Base-by-base conservation (phyloP, 2,888 invertebrate species). In the Apodemia mormo region DNA sequence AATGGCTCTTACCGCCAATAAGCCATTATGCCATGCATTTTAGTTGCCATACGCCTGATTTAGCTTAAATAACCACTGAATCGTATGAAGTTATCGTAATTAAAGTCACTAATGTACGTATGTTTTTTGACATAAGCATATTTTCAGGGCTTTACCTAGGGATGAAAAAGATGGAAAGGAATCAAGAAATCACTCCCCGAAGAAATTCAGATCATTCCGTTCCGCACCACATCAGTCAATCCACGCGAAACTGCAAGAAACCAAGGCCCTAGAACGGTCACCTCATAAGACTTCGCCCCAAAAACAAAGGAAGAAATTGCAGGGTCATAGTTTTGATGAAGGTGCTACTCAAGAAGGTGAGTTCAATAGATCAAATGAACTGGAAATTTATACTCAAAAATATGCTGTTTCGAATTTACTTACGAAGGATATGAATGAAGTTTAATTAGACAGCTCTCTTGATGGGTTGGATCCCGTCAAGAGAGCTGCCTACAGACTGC, bases 141-240 rank as follows among this genome's bases (percentile, higher is more conserved):
- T 22, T 76, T 76, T 58, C 87, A 97, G 97, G 93, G 96, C 96
- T 68, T 95, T 97, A 76, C 96, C 97, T 73, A 96, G 97, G 81
- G 97, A 97, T 83, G 97, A 97, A 83, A 97, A 97, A 83, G 97
- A 97, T 76, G 96, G 96, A 79, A 97, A 97, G 88, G 97, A 96
- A 81, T 96, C 96, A 77, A 97, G 96, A 89, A 95, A 95, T 56
- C 87, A 86, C 72, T 96, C 96, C 56, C 96, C 96, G 67, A 95
- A 96, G 82, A 95, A 96, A 85, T 94, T 94, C 81, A 88, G 92
- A 45, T 93, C 93, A 33, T 94, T 94, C 94, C 93, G 92, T 81
- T 95, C 87, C 76, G 95, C 93, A 75, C 94, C 90, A 72, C 94
- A 93, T 82, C 94, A 92, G 85, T 93, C 92, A 73, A 95, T 93